phyloP scores from a whole-genome alignment of 2,888 invertebrate species.

The Taphrorychus bicolor region DNA sequence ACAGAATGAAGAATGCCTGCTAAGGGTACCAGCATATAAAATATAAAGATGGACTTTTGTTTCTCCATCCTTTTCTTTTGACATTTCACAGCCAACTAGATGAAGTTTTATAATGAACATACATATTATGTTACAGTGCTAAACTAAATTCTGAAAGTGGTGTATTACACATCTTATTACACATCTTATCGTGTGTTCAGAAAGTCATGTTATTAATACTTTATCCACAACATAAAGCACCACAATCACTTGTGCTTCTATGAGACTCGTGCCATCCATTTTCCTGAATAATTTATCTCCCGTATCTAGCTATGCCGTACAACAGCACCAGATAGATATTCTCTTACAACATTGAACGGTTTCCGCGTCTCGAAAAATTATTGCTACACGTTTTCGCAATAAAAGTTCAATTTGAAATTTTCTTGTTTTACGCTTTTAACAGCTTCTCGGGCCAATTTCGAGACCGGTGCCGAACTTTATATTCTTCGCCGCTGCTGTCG shows the following conservation, averaged over 20 bases:
- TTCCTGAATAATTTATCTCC: conserved; percentile 4
- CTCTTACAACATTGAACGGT: not conserved
- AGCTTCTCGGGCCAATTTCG: conserved; percentile 5
- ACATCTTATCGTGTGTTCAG: too few species aligned
- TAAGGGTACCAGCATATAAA: too few species aligned
- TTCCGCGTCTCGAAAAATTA: conserved; percentile 6
- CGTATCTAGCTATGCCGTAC: not conserved
- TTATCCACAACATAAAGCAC: not conserved
- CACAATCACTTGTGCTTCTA: not conserved
- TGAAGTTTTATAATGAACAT: too few species aligned
- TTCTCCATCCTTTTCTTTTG: too few species aligned
- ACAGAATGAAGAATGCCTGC: too few species aligned
- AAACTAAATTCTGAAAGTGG: too few species aligned
- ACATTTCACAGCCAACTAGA: too few species aligned
- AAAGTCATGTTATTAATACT: too few species aligned
- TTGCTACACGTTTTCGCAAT: conserved; percentile 19
- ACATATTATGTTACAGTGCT: too few species aligned
- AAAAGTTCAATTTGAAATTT: conserved; percentile 18
- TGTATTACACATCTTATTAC: too few species aligned
- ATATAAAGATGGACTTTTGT: too few species aligned
- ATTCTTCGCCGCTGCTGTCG: not conserved
- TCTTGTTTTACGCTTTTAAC: conserved; percentile 22
- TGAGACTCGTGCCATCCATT: not conserved
- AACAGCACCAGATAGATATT: not conserved
- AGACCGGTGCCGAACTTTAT: not conserved